Evolutionary conservation across 2,888 invertebrate species (phyloP).

Genomic region (Allophyes oxyacanthae): DNA sequence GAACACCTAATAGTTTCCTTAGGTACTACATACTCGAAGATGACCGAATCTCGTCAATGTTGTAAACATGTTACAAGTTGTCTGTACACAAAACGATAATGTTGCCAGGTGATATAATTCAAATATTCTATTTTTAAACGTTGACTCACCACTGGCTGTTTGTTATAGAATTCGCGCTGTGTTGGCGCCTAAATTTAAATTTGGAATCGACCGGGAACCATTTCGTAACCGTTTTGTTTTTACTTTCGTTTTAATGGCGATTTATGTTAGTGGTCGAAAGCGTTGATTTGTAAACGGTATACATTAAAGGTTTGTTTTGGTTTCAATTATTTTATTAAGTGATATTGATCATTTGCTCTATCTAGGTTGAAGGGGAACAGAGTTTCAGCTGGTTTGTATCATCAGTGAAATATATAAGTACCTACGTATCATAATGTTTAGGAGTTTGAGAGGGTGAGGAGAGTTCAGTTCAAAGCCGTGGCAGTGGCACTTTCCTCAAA

Average conservation of each 20-base stretch:
- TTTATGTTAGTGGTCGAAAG: slow-evolving; percentile 27
- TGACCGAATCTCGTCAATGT: slow-evolving; percentile 13
- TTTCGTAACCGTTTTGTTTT: slow-evolving; percentile 68
- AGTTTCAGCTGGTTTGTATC: not conserved
- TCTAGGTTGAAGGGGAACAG: slow-evolving; percentile 16
- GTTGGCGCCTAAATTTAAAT: slow-evolving; percentile 78
- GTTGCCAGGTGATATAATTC: slow-evolving; percentile 76
- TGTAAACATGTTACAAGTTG: slow-evolving; percentile 34
- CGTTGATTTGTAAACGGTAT: slow-evolving; percentile 28
- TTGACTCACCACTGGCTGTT: slow-evolving; percentile 74
- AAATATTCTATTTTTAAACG: slow-evolving; percentile 67
- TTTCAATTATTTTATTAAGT: slow-evolving; percentile 16
- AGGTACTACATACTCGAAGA: slow-evolving; percentile 16
- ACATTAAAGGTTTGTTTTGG: slow-evolving; percentile 18
- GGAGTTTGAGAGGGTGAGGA: too few relatives aligned
- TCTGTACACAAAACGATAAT: slow-evolving; percentile 53
- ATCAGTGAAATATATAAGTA: too few relatives aligned
- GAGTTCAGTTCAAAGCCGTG: too few relatives aligned
- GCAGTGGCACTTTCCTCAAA: too few relatives aligned
- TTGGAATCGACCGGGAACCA: slow-evolving; percentile 64
- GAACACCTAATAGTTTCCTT: slow-evolving; percentile 4
- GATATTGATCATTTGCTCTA: slow-evolving; percentile 14
- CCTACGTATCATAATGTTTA: too few relatives aligned
- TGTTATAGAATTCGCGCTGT: slow-evolving; percentile 64
- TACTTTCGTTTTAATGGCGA: slow-evolving; percentile 46